Percentiles rank a stretch among this genome's conserved stretches.
Conservation (phyloP, 2,888 invertebrate genomes). For the Cheilosia impressa region DNA sequence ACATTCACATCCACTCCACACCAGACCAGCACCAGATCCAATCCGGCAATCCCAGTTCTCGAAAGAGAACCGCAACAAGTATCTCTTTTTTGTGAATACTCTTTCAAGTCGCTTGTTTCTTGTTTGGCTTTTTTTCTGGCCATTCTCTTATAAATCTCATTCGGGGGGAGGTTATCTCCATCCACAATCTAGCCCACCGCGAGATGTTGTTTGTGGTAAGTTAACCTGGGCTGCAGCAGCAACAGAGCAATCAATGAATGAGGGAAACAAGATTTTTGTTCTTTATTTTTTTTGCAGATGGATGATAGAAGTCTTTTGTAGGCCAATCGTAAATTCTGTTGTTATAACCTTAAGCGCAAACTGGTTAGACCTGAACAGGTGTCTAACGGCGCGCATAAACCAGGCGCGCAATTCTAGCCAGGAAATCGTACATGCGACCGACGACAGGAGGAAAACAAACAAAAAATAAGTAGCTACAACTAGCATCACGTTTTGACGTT, state of each 20-base stretch:
- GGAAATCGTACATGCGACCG: constrained; percentile 39
- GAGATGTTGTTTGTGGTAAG: constrained; percentile 4
- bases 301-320: constrained; percentile 70
- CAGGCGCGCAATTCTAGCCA: constrained; percentile 64
- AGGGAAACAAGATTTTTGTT: constrained; percentile 54
- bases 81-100: constrained; percentile 33
- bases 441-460: not conserved
- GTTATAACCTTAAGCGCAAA: constrained; percentile 66
- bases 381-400: constrained; percentile 65
- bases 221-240: too few species aligned
- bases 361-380: constrained; percentile 73
- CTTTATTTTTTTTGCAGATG: constrained; percentile 44
- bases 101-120: constrained; percentile 24
- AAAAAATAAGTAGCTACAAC: constrained; percentile 1
- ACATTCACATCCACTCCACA: not conserved
- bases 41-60: constrained; percentile 47
- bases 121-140: constrained; percentile 6
- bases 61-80: constrained; percentile 31
- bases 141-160: constrained; percentile 49
- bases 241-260: constrained; percentile 65
- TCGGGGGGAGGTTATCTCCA: constrained; percentile 49
- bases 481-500: constrained; percentile 40
- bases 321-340: constrained; percentile 73
- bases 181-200: constrained; percentile 9
- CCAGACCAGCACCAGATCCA: not conserved